Percentiles rank a stretch among this genome's conserved stretches.
phyloP scores from a whole-genome alignment of 2,797 vertebrate genomes.

The Falco berigora region DNA sequence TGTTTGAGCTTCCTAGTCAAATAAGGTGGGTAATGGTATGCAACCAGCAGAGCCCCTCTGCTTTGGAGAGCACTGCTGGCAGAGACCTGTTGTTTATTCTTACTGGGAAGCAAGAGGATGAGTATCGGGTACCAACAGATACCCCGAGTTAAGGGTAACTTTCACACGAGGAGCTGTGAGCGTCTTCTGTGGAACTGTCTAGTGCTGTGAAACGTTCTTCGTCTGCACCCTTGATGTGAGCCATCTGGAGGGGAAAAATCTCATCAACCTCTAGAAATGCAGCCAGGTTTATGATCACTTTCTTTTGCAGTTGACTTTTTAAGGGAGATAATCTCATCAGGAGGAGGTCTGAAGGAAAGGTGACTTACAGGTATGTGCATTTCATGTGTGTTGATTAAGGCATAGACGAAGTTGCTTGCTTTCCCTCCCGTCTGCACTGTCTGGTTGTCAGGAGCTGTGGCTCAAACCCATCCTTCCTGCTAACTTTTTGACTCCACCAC shows the following conservation, averaged over 20 bases:
- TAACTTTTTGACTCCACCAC: not conserved
- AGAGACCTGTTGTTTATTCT: not conserved
- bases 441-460: not conserved
- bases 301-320: slow-evolving; percentile 10
- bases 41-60: not conserved
- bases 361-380: not conserved
- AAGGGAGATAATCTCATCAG: not conserved
- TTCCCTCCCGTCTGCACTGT: not conserved
- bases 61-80: not conserved
- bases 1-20: not conserved
- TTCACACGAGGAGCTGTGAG: not conserved
- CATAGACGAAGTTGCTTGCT: not conserved
- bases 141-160: not conserved
- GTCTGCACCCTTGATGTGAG: slow-evolving; percentile 62
- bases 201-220: not conserved
- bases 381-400: not conserved
- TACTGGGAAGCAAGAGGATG: not conserved
- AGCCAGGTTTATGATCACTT: not conserved
- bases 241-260: slow-evolving; percentile 72
- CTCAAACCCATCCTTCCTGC: not conserved
- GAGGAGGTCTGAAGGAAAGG: slow-evolving; percentile 14
- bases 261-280: not conserved
- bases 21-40: not conserved
- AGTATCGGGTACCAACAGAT: not conserved
- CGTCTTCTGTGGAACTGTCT: not conserved